Percentiles rank a stretch among this genome's conserved stretches.
These are phyloP conservation scores for Branchellion lobata DNA, from an alignment of 2,888 invertebrate species.

Conservation along the genomic window DNA sequence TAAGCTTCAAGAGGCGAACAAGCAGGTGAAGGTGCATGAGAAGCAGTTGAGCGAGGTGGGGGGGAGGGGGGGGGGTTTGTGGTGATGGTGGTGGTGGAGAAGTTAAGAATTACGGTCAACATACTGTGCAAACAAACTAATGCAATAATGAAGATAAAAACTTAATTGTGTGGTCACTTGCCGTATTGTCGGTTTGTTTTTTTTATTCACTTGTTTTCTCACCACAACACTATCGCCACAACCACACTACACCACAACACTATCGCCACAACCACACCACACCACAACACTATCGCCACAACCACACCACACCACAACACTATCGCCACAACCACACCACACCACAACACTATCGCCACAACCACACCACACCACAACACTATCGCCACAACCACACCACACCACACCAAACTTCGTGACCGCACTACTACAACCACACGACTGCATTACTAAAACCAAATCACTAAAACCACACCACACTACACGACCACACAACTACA, in stretches of 20 bases:
- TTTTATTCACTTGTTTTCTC: neutral
- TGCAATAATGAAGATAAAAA: too few species aligned
- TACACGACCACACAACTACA: neutral
- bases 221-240: too few species aligned
- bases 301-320: too few species aligned
- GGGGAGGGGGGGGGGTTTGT: neutral
- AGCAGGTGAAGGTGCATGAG: neutral
- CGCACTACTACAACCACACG: neutral
- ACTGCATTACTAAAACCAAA: neutral
- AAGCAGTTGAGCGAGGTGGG: neutral
- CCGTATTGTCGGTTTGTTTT: neutral
- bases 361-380: neutral
- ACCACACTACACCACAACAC: too few species aligned
- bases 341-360: too few species aligned
- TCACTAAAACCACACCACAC: neutral
- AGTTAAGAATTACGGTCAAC: too few species aligned
- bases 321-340: too few species aligned
- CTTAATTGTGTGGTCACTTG: too few species aligned
- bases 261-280: too few species aligned
- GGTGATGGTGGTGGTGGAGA: too few species aligned
- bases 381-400: neutral
- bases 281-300: too few species aligned
- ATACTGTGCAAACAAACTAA: too few species aligned
- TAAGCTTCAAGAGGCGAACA: neutral
- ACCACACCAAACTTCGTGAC: neutral